phyloP scores from a whole-genome alignment of 2,888 invertebrate genomes.

The Brassicogethes aeneus region DNA sequence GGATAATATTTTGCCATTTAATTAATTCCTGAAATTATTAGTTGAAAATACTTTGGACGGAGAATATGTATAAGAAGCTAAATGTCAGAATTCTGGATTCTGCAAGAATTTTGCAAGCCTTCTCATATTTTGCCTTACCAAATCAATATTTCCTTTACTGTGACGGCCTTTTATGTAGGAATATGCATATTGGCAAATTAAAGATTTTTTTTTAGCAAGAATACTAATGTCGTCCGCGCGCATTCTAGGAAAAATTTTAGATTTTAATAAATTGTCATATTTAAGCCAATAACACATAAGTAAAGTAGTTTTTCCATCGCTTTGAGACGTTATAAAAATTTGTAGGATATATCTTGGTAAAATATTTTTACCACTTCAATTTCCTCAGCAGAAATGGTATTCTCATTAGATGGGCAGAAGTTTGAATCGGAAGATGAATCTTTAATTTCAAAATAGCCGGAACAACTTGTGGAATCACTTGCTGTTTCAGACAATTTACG shows the following conservation, averaged over 20 bases:
- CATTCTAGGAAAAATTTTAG: constrained; percentile 1
- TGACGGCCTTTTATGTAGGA: no score
- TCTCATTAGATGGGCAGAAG: no score
- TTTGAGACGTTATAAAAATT: neutral
- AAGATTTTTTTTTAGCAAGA: no score
- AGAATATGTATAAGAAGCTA: neutral
- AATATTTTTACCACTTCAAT: neutral
- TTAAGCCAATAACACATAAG: neutral
- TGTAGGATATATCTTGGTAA: neutral
- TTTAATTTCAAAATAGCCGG: no score
- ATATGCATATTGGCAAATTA: no score
- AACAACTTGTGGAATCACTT: no score
- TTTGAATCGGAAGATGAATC: no score
- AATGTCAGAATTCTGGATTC: neutral
- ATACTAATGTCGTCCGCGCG: neutral
- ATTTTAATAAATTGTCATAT: neutral
- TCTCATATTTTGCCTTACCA: no score
- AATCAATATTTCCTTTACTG: no score
- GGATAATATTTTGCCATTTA: neutral
- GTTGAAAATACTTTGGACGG: neutral
- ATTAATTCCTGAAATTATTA: neutral
- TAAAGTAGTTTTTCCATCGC: neutral
- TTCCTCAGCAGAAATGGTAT: no score
- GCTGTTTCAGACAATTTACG: no score
- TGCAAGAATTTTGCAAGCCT: no score